Base-by-base conservation (phyloP, 35 echinoderm and acorn worm species). In the Amphiura filiformis region DNA sequence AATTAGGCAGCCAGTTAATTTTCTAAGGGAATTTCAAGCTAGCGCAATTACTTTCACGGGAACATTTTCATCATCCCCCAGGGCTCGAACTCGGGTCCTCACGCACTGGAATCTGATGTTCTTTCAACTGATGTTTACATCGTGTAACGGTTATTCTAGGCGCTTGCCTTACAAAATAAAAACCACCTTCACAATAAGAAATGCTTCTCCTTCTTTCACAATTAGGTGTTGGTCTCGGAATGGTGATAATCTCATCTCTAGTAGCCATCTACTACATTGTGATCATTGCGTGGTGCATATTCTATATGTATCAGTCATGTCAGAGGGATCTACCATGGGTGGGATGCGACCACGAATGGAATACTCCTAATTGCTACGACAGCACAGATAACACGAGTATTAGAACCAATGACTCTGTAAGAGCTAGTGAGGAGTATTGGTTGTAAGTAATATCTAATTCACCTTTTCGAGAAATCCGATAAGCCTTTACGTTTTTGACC, bases 231-330 rank as follows among this genome's bases (percentile, higher is more conserved):
- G 91, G 91, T 15, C 85, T 86, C 47, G 91, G 76, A 23, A 96
- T 96, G 94, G 87, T 83, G 0, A 32, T 86, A 35, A 77, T 96
- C 39, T 96, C 94, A 11, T 64, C 84, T 1, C 87, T 81, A 42
- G 89, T 96, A 44, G 89, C 91, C 57, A 38, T 97, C 79, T 97
- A 97, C 84, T 97, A 93, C 95, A 97, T 91, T 82, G 81, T 97
- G 36, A 84, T 97, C 23, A 90, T 97, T 20, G 88, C 40, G 11
- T 97, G 91, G 37, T 86, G 91, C 26, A 89, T 97, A 40, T 97
- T 91, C 57, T 97, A 97, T 83, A 90, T 91, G 76, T 89, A 94
- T 56, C 88, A 88, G 11, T 94, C 90, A 14, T 83, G 93, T 56
- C 86, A 89, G 42, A 61, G 33, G 36, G 82, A 83, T 35, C 88